A percentile compares a stretch with the other conserved stretches of the same genome.
Conservation (phyloP, 2,888 invertebrate genomes). For the Andrena camellia region DNA sequence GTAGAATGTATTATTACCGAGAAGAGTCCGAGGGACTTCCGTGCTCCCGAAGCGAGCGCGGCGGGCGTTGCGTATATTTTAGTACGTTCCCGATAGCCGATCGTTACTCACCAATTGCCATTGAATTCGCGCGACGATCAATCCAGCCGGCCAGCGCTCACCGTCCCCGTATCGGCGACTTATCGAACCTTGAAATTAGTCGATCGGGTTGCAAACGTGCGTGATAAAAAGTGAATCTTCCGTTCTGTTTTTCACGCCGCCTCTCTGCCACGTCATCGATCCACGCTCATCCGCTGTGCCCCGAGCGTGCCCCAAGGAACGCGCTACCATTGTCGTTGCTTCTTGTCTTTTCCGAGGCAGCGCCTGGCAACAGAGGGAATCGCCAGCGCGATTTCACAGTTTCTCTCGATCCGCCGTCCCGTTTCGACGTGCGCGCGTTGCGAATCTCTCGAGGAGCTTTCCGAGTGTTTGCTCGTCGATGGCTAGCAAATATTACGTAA, state of each 20-base stretch:
- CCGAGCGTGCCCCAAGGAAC: not conserved
- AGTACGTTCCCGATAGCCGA: conserved; percentile 58
- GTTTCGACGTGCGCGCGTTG: not conserved
- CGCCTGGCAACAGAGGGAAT: not conserved
- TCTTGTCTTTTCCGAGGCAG: not conserved
- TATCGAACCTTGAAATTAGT: conserved; percentile 45
- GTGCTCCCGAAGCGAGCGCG: conserved; percentile 64
- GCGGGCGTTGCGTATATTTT: conserved; percentile 60
- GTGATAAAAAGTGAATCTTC: conserved; percentile 10
- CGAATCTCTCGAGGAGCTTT: not conserved
- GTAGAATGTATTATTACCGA: conserved; percentile 42
- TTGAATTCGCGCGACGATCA: conserved; percentile 39
- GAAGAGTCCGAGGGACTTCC: conserved; percentile 60
- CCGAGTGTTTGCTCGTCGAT: not conserved
- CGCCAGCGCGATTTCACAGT: not conserved
- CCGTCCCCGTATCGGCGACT: conserved; percentile 3
- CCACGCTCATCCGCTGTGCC: not conserved
- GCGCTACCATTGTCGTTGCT: not conserved
- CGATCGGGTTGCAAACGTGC: conserved; percentile 12
- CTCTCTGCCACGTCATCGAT: not conserved
- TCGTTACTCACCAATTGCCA: conserved; percentile 64
- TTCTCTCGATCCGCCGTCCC: not conserved
- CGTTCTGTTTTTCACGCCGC: conserved; percentile 1
- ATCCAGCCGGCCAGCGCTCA: conserved; percentile 12
- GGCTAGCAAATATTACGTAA: conserved; percentile 21